Evolutionary conservation across 2,888 invertebrate genomes (phyloP).

Genomic region (Ecliptopera silaceata): DNA sequence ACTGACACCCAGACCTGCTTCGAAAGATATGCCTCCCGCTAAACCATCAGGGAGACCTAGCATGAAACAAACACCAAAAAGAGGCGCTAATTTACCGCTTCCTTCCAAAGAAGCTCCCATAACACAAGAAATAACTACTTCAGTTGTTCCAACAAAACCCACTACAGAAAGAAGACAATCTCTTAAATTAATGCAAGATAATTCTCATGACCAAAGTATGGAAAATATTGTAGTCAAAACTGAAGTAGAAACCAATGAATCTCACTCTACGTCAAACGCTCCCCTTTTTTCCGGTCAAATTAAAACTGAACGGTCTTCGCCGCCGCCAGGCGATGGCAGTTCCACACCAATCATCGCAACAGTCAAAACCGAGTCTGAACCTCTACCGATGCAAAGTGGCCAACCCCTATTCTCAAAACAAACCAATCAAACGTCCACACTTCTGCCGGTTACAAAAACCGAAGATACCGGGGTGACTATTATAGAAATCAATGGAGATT

Average conservation of each 20-base stretch:
- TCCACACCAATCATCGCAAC: slow-evolving; percentile 60
- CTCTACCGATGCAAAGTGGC: slow-evolving; percentile 29
- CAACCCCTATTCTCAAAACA: slow-evolving; percentile 42
- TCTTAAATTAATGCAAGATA: neutral
- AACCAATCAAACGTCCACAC: slow-evolving; percentile 36
- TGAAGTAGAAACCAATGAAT: slow-evolving; percentile 54
- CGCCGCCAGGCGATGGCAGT: slow-evolving; percentile 53
- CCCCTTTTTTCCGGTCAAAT: slow-evolving; percentile 66
- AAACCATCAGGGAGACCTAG: slow-evolving; percentile 58
- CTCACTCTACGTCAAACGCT: slow-evolving; percentile 42
- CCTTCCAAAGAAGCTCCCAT: slow-evolving; percentile 44
- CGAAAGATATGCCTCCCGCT: slow-evolving; percentile 42
- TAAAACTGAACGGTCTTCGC: slow-evolving; percentile 68
- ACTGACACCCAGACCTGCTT: slow-evolving; percentile 37
- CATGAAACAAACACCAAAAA: slow-evolving; percentile 74
- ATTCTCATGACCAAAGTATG: slow-evolving; percentile 41
- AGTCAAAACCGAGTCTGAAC: slow-evolving; percentile 67
- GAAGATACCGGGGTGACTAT: slow-evolving; percentile 64
- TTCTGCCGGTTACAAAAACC: slow-evolving; percentile 64
- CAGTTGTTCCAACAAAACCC: slow-evolving; percentile 28
- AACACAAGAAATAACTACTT: slow-evolving; percentile 37
- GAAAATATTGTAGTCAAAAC: slow-evolving; percentile 69
- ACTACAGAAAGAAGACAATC: slow-evolving; percentile 50
- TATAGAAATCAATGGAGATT: slow-evolving; percentile 78
- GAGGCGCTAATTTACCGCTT: slow-evolving; percentile 55